phyloP scores from a whole-genome alignment of 2,888 invertebrate genomes.

The Silvanus unidentatus region DNA sequence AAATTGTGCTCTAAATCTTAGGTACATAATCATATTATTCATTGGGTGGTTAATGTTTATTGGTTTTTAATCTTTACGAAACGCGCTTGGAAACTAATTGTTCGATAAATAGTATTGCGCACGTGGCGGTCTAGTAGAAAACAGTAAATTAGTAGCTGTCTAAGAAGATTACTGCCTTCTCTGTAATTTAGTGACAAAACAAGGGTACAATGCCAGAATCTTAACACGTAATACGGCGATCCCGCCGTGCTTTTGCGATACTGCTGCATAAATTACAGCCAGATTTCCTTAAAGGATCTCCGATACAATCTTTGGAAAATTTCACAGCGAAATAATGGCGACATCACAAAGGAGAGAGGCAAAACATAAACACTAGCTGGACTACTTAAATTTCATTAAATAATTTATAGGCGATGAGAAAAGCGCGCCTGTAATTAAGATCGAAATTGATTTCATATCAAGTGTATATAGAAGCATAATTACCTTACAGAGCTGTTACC shows the following conservation, averaged over 20 bases:
- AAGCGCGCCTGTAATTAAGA: too few species aligned
- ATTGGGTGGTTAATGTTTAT: too few species aligned
- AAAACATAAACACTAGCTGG: background rate
- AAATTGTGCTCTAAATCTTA: too few species aligned
- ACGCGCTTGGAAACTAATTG: conserved; percentile 16
- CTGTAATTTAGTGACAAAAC: conserved; percentile 43
- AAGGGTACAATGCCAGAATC: conserved; percentile 39
- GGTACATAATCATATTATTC: too few species aligned
- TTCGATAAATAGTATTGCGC: conserved; percentile 28
- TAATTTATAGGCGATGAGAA: too few species aligned
- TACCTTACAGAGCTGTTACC: too few species aligned
- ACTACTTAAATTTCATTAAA: conserved; percentile 7
- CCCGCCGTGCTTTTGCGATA: conserved; percentile 20
- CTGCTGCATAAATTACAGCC: conserved; percentile 28
- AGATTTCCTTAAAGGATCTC: conserved; percentile 19
- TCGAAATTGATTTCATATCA: too few species aligned
- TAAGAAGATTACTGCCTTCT: conserved; percentile 39
- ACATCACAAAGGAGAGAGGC: background rate
- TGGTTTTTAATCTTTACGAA: too few species aligned
- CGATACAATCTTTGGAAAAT: conserved; percentile 22
- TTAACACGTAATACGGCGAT: conserved; percentile 32
- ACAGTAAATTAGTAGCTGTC: conserved; percentile 39
- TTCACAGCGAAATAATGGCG: conserved; percentile 9
- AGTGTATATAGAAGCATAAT: too few species aligned
- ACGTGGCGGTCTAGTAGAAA: conserved; percentile 24